Conservation (phyloP, 2,888 invertebrate genomes). For the Cataglyphis livida region DNA sequence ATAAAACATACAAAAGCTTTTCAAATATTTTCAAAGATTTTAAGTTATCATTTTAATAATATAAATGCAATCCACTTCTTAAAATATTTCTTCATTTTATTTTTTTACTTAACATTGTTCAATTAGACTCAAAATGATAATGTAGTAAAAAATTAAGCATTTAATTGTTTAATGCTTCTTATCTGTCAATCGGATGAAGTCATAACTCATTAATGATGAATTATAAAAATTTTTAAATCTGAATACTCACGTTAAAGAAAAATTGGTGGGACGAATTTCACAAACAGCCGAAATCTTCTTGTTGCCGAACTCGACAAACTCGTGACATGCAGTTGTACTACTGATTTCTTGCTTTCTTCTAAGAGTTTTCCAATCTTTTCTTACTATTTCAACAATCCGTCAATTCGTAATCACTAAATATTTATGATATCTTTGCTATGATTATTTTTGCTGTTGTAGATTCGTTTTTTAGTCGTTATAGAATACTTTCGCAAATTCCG, state of each 20-base stretch:
- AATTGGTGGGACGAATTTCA: background rate
- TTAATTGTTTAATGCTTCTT: background rate
- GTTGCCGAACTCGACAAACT: too few species aligned
- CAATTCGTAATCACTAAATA: background rate
- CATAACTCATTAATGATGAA: background rate
- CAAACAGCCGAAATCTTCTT: background rate
- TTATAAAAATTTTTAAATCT: background rate
- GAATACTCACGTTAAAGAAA: conserved; percentile 34
- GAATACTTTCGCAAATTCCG: background rate
- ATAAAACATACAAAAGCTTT: background rate
- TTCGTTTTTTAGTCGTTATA: background rate
- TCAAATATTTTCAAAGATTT: background rate
- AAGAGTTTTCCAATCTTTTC: background rate
- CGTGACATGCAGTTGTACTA: background rate
- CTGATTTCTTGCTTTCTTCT: background rate
- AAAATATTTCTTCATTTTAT: conserved; percentile 6
- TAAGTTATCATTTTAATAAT: background rate
- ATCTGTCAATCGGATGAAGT: background rate
- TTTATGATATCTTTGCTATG: background rate
- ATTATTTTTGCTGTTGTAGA: background rate
- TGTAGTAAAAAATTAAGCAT: background rate
- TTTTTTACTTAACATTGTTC: background rate
- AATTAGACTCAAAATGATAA: background rate
- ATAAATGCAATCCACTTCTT: background rate
- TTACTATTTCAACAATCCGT: background rate